Evolutionary conservation across 2,888 invertebrate genomes (phyloP).

Genomic region (Apocheima hispidaria): DNA sequence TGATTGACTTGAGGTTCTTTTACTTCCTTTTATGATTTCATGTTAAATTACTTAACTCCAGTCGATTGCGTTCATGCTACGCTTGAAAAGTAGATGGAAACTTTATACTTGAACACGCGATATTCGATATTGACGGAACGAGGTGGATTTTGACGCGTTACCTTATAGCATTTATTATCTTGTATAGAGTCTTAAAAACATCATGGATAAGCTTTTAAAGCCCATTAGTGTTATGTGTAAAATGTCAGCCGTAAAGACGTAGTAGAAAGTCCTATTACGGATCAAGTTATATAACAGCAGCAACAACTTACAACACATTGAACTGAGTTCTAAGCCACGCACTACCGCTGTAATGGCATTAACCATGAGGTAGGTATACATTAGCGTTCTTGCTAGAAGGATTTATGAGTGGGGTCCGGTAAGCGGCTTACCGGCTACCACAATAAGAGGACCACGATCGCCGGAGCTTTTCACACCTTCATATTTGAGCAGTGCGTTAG

Average conservation of each 20-base stretch:
- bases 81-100: constrained; percentile 67
- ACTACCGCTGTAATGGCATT: constrained; percentile 18
- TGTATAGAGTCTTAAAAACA: not conserved
- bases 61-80: constrained; percentile 60
- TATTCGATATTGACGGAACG: constrained; percentile 67
- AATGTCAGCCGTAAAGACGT: constrained; percentile 29
- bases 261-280: constrained; percentile 34
- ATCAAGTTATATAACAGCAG: constrained; percentile 37
- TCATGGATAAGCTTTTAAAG: not conserved
- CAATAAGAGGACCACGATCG: constrained; percentile 72
- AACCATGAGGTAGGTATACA: constrained; percentile 23
- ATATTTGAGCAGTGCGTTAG: constrained; percentile 79
- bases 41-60: constrained; percentile 73
- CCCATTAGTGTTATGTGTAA: constrained; percentile 25
- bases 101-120: constrained; percentile 70
- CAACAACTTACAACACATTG: constrained; percentile 42
- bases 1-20: constrained; percentile 19
- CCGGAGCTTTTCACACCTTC: constrained; percentile 83
- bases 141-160: constrained; percentile 59
- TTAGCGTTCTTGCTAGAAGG: constrained; percentile 47
- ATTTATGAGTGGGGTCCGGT: constrained; percentile 74
- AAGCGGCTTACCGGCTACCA: constrained; percentile 77
- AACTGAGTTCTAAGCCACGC: constrained; percentile 29
- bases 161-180: constrained; percentile 46
- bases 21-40: constrained; percentile 59